These are phyloP conservation scores for Tipula lateralis DNA, from an alignment of 2,888 invertebrate species.

Conservation along the genomic window DNA sequence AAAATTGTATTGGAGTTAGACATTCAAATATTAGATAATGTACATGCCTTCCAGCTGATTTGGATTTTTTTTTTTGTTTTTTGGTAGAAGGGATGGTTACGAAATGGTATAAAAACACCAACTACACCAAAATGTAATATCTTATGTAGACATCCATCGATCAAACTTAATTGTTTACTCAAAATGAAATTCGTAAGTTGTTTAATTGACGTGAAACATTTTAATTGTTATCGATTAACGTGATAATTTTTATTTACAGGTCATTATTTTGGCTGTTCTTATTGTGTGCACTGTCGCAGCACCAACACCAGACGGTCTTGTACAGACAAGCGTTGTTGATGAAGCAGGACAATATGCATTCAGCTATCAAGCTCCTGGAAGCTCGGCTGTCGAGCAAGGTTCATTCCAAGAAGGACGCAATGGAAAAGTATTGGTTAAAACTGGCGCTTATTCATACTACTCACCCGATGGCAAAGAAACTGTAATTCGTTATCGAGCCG, in stretches of 20 bases:
- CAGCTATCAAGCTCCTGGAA: slow-evolving; percentile 33
- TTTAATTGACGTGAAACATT: neutral
- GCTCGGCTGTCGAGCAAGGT: slow-evolving; percentile 34
- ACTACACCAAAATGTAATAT: neutral
- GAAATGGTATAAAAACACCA: neutral
- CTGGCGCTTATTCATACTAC: slow-evolving; percentile 32
- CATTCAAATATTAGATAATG: neutral
- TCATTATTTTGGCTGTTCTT: neutral
- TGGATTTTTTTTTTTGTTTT: neutral
- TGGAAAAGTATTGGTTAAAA: slow-evolving; percentile 32
- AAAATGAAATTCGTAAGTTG: slow-evolving; percentile 29
- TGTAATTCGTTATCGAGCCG: slow-evolving; percentile 31
- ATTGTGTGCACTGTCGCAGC: neutral
- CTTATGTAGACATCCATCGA: neutral
- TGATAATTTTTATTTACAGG: neutral
- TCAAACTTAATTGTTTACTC: neutral
- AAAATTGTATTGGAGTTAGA: neutral
- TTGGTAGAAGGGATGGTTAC: neutral
- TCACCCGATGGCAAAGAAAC: slow-evolving; percentile 31
- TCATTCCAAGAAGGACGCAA: slow-evolving; percentile 30
- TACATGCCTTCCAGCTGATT: neutral
- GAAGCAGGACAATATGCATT: slow-evolving; percentile 34
- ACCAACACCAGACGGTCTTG: slow-evolving; percentile 26
- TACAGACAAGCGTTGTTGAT: slow-evolving; percentile 31
- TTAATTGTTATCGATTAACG: neutral